phyloP scores from a whole-genome alignment of 2,797 vertebrate genomes.

The Melanotaenia nigrans region DNA sequence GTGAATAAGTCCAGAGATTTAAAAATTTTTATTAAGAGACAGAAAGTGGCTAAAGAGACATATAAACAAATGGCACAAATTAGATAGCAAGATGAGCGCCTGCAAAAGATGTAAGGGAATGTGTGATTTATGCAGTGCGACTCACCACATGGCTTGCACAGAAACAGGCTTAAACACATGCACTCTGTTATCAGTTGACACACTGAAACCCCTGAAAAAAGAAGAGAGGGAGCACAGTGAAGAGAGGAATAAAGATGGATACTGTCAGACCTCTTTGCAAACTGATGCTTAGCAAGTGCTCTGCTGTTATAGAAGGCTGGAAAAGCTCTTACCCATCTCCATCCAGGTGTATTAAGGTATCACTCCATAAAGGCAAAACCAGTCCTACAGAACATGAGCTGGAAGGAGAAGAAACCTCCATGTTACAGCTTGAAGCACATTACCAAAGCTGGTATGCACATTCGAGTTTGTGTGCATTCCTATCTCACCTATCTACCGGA shows the following conservation, averaged over 20 bases:
- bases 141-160: slow-evolving; percentile 99
- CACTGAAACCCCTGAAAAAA: slow-evolving; percentile 91
- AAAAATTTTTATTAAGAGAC: not conserved
- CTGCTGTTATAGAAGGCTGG: not conserved
- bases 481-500: slow-evolving; percentile 88
- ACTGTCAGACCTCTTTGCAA: not conserved
- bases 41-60: not conserved
- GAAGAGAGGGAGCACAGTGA: slow-evolving; percentile 22
- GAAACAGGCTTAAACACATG: slow-evolving; percentile 99
- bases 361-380: slow-evolving; percentile 97
- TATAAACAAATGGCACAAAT: not conserved
- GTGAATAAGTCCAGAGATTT: not conserved
- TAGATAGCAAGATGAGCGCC: not conserved
- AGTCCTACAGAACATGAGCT: slow-evolving; percentile 94
- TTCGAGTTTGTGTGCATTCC: not conserved
- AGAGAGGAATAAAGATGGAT: not conserved
- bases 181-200: slow-evolving; percentile 93
- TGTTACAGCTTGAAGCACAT: not conserved
- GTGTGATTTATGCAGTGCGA: slow-evolving; percentile 33
- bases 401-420: slow-evolving; percentile 20
- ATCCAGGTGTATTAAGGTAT: slow-evolving; percentile 97
- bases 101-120: not conserved
- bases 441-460: not conserved
- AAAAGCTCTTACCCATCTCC: slow-evolving; percentile 92
- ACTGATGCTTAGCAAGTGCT: not conserved